Evolutionary conservation across 2,797 vertebrate species (phyloP).

Genomic region (Sparidentex hasta): DNA sequence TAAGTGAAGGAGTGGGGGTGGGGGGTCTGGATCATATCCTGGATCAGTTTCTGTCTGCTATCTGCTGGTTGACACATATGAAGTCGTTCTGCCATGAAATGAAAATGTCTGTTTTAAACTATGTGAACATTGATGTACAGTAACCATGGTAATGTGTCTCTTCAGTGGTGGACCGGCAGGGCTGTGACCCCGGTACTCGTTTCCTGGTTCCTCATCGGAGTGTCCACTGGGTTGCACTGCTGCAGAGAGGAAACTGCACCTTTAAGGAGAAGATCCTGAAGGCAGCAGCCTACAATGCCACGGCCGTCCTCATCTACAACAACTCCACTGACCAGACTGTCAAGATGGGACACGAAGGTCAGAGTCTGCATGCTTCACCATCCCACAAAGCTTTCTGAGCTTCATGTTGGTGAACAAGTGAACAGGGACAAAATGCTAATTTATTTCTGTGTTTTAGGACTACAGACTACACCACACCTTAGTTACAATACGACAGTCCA

Average conservation of each 20-base stretch:
- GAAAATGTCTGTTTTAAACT: background rate
- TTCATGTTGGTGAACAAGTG: no score
- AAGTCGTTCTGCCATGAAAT: no score
- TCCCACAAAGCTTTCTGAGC: no score
- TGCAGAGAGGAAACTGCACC: conserved; percentile 96
- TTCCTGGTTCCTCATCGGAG: conserved; percentile 92
- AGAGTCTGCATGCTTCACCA: conserved; percentile 4
- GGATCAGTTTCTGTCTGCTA: no score
- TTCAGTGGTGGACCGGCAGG: conserved; percentile 93
- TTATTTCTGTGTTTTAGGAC: no score
- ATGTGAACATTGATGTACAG: background rate
- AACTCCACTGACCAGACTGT: conserved; percentile 94
- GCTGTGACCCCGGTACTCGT: conserved; percentile 93
- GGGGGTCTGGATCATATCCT: no score
- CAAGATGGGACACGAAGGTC: conserved; percentile 97
- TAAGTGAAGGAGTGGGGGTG: no score
- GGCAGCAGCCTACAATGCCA: conserved; percentile 93
- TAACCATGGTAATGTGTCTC: conserved; percentile 42
- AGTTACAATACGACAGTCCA: no score
- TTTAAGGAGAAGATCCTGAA: conserved; percentile 97
- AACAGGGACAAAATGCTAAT: no score
- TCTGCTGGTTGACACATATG: no score
- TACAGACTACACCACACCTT: no score
- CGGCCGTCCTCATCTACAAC: conserved; percentile 97
- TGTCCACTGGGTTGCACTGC: conserved; percentile 95